Evolutionary conservation across 2,797 vertebrate species (phyloP).

Genomic region (Cyclopterus lumpus): DNA sequence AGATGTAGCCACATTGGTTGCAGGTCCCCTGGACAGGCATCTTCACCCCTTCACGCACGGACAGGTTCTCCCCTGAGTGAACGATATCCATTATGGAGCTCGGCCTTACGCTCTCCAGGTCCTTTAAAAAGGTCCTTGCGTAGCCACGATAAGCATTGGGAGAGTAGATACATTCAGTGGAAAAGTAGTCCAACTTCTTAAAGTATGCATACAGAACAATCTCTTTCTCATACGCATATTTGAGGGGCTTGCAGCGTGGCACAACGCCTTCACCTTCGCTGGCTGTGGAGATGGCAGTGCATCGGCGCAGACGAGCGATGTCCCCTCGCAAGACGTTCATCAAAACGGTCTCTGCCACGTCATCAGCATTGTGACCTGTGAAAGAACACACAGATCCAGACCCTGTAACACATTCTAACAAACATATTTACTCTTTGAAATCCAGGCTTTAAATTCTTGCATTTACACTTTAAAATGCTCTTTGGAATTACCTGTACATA

Average conservation of each 20-base stretch:
- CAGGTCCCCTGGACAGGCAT: slow-evolving; percentile 88
- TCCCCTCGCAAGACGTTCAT: slow-evolving; percentile 93
- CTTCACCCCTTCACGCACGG: slow-evolving; percentile 84
- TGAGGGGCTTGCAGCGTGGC: slow-evolving; percentile 90
- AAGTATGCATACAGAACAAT: slow-evolving; percentile 95
- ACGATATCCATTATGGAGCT: slow-evolving; percentile 90
- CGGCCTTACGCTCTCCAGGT: slow-evolving; percentile 84
- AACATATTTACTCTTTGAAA: neutral
- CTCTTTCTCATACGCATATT: slow-evolving; percentile 94
- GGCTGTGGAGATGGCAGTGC: slow-evolving; percentile 84
- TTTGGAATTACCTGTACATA: slow-evolving; percentile 85
- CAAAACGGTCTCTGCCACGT: slow-evolving; percentile 90
- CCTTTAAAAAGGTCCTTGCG: slow-evolving; percentile 89
- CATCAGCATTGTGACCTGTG: slow-evolving; percentile 92
- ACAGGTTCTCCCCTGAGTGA: slow-evolving; percentile 91
- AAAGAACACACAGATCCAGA: neutral
- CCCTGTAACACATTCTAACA: neutral
- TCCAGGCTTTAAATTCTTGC: neutral
- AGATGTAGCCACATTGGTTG: slow-evolving; percentile 89
- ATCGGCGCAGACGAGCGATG: slow-evolving; percentile 87
- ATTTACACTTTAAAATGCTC: neutral
- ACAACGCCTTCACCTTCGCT: slow-evolving; percentile 87
- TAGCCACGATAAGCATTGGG: slow-evolving; percentile 93
- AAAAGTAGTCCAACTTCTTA: slow-evolving; percentile 92
- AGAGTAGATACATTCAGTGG: slow-evolving; percentile 91